phyloP scores from a whole-genome alignment of 35 echinoderm and acorn worm genomes.

The Heliocidaris tuberculata region DNA sequence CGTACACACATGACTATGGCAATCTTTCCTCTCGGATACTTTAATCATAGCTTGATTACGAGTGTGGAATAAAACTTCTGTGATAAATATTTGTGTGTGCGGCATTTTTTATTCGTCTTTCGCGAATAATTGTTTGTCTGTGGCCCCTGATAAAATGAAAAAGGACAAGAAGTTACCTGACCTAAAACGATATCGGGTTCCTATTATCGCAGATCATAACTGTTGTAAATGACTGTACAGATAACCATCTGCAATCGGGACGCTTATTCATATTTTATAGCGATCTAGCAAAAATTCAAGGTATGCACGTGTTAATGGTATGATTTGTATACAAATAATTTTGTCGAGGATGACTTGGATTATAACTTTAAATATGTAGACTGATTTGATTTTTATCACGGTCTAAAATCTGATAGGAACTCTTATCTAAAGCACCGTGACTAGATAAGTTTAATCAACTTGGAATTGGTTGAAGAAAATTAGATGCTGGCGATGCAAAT shows the following conservation, averaged over 20 bases:
- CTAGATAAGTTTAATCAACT: background rate
- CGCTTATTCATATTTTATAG: background rate
- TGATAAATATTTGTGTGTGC: background rate
- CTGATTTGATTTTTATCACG: background rate
- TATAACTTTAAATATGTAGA: background rate
- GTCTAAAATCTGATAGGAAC: background rate
- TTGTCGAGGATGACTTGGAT: background rate
- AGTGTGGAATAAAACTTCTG: background rate
- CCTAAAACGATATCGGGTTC: background rate
- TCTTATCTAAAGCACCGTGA: background rate
- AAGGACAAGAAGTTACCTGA: background rate
- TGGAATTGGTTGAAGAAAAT: background rate
- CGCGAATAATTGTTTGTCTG: background rate
- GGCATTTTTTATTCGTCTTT: background rate
- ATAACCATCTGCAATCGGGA: background rate
- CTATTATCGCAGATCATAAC: slow-evolving; percentile 1
- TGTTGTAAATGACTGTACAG: background rate
- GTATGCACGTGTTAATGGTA: background rate
- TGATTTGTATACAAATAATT: background rate
- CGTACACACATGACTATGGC: background rate
- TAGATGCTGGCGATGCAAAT: background rate
- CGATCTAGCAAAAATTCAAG: background rate
- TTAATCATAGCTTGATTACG: background rate
- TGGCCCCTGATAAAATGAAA: background rate
- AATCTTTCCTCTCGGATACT: background rate